These are phyloP conservation scores for Dolichotis patagonum DNA, from an alignment of 2,113 vertebrate genomes.

Conservation along the genomic window DNA sequence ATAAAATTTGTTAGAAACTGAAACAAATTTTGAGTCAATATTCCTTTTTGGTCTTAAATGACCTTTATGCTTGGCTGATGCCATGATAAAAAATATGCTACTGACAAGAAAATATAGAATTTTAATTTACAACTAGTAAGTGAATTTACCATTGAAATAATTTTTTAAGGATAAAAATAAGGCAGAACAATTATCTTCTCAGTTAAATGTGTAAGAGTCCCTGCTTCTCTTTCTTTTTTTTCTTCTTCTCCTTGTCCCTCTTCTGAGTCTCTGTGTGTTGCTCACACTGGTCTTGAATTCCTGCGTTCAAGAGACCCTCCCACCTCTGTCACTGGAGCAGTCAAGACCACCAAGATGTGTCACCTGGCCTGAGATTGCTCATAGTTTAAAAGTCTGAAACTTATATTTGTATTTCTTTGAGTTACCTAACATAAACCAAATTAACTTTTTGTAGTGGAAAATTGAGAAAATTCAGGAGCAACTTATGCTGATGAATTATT, in stretches of 20 bases:
- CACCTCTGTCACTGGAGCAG: not conserved
- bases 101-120: not conserved
- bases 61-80: not conserved
- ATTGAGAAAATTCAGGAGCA: not conserved
- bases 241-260: no score
- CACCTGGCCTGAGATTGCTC: not conserved
- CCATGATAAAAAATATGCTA: not conserved
- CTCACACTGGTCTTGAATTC: not conserved
- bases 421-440: not conserved
- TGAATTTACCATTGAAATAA: not conserved
- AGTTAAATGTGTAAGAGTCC: not conserved
- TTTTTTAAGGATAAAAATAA: not conserved
- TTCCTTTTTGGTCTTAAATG: not conserved
- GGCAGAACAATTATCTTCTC: not conserved
- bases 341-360: accelerated
- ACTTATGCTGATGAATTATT: not conserved
- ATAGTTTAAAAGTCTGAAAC: not conserved
- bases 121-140: not conserved
- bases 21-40: not conserved
- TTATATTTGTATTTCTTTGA: not conserved
- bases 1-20: not conserved
- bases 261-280: not conserved
- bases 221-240: not conserved
- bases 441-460: not conserved
- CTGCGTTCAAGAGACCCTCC: not conserved